A percentile compares a stretch with the other conserved stretches of the same genome.
phyloP scores from a whole-genome alignment of 1,140 invertebrate genomes.

The Aphaenogaster floridana region DNA sequence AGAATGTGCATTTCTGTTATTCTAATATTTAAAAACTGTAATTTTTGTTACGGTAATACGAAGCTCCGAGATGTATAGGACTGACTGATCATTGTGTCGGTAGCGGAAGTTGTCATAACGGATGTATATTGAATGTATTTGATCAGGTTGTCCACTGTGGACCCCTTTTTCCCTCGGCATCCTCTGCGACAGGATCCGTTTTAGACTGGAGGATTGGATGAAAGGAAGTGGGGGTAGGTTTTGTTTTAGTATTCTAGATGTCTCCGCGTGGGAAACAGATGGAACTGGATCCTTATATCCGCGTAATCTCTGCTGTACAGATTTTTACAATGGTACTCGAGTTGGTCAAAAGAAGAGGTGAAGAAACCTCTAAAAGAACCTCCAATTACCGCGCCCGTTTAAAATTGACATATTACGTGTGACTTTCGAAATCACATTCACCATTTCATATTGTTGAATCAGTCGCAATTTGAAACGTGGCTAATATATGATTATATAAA shows the following conservation, averaged over 20 bases:
- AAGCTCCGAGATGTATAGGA: neutral
- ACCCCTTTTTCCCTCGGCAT: conserved; percentile 64
- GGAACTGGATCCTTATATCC: conserved; percentile 50
- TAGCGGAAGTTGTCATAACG: conserved; percentile 65
- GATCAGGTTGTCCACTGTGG: conserved; percentile 72
- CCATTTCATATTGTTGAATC: neutral
- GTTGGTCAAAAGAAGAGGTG: conserved; percentile 36
- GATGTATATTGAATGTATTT: conserved; percentile 73
- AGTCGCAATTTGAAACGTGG: neutral
- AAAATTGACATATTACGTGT: neutral
- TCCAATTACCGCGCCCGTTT: neutral
- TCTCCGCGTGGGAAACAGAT: conserved; percentile 83
- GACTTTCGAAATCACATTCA: neutral
- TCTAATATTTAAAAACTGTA: conserved; percentile 15
- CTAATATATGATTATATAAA: conserved; percentile 1
- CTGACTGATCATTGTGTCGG: conserved; percentile 8
- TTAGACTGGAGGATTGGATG: conserved; percentile 63
- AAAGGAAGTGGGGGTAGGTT: conserved; percentile 71
- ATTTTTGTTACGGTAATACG: conserved; percentile 1
- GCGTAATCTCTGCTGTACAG: conserved; percentile 64
- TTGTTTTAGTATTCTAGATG: conserved; percentile 84
- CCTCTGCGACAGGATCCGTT: conserved; percentile 77
- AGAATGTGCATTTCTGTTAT: neutral
- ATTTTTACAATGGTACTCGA: conserved; percentile 75
- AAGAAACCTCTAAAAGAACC: neutral